phyloP scores from a whole-genome alignment of 2,797 vertebrate species.

The Sebastes baramenuke region DNA sequence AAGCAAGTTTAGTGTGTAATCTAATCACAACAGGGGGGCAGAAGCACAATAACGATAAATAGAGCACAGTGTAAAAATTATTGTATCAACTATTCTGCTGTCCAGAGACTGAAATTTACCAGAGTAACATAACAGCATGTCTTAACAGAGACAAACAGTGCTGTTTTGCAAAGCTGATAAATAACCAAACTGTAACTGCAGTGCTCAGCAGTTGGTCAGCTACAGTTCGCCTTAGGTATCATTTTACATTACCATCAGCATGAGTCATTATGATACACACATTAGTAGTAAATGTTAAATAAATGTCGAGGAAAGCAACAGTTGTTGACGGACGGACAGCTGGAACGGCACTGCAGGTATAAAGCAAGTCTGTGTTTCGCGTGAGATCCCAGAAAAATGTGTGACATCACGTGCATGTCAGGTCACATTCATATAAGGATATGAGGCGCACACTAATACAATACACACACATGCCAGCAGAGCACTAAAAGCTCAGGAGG shows the following conservation, averaged over 20 bases:
- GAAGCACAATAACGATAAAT: neutral
- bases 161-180: neutral
- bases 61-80: neutral
- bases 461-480: neutral
- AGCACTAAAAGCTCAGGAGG: neutral
- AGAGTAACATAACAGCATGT: neutral
- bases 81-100: neutral
- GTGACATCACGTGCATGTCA: neutral
- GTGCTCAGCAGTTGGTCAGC: neutral
- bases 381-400: neutral
- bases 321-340: conserved; percentile 10
- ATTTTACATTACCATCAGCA: neutral
- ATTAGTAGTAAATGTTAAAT: neutral
- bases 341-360: conserved; percentile 23
- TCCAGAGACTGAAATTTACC: neutral
- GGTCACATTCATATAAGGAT: neutral
- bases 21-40: neutral
- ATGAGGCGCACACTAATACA: neutral
- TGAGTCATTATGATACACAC: neutral
- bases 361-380: conserved; percentile 4
- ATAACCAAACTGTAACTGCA: neutral
- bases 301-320: neutral
- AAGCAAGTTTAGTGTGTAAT: neutral
- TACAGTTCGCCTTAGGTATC: neutral
- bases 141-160: neutral